These are phyloP conservation scores for Dasyprocta punctata DNA, from an alignment of 2,113 vertebrate genomes.

Conservation along the genomic window DNA sequence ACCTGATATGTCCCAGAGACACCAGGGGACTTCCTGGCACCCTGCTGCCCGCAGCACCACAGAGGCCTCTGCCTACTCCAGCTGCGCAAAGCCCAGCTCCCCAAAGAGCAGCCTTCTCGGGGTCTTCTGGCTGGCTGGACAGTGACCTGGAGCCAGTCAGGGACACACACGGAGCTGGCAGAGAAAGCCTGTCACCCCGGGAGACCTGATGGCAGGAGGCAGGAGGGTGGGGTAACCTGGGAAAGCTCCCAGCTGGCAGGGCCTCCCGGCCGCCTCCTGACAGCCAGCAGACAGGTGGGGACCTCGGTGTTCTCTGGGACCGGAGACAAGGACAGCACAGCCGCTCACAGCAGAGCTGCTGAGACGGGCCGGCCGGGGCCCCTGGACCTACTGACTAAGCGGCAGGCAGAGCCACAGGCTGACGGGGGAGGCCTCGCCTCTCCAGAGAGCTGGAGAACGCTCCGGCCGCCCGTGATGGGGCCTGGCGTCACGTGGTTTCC, in stretches of 20 bases:
- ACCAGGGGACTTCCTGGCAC: fast-evolving
- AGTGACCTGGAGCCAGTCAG: background rate
- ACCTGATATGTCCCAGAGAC: background rate
- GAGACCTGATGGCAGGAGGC: fast-evolving
- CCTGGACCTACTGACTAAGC: fast-evolving
- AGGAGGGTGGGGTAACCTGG: fast-evolving
- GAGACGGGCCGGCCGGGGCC: no score
- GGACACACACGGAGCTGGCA: fast-evolving
- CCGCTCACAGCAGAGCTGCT: fast-evolving
- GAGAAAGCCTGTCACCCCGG: fast-evolving
- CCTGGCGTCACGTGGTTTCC: background rate
- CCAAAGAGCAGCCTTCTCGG: fast-evolving
- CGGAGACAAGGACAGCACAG: fast-evolving
- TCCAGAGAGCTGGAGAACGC: fast-evolving
- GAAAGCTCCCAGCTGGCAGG: fast-evolving
- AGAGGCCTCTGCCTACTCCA: background rate
- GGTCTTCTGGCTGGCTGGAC: background rate
- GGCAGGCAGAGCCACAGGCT: fast-evolving
- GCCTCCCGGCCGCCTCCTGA: background rate
- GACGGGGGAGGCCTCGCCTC: fast-evolving
- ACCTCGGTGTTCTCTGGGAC: background rate
- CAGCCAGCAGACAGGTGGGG: background rate
- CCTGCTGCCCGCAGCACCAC: background rate
- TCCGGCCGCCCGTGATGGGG: fast-evolving
- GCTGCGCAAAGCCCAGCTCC: background rate